Evolutionary conservation across 1,140 invertebrate genomes (phyloP).

Genomic region (Wiebesia pumilae): DNA sequence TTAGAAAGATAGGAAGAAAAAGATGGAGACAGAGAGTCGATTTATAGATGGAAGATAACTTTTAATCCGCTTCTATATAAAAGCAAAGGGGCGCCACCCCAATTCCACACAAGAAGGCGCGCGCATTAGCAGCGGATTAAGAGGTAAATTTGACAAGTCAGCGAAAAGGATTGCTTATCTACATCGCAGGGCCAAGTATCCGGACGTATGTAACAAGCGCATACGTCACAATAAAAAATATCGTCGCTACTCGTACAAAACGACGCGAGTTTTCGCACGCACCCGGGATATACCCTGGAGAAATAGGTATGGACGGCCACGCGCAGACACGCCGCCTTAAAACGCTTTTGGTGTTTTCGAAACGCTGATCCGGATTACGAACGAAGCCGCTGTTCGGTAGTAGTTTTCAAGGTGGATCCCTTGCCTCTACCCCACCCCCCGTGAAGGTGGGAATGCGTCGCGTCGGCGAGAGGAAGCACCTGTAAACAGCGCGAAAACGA

Average conservation of each 20-base stretch:
- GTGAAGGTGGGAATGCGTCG: constrained; percentile 1
- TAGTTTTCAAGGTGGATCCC: constrained; percentile 32
- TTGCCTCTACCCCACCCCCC: no score
- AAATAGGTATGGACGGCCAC: background rate
- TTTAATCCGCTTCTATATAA: constrained; percentile 30
- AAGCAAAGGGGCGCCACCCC: constrained; percentile 17
- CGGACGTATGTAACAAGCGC: background rate
- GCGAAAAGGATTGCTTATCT: constrained; percentile 45
- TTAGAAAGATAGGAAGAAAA: background rate
- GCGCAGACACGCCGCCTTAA: constrained; percentile 56
- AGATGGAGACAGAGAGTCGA: background rate
- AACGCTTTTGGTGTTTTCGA: constrained; percentile 67
- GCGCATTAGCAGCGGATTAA: constrained; percentile 34
- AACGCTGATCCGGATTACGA: constrained; percentile 69
- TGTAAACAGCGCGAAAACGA: background rate
- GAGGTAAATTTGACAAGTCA: constrained; percentile 45
- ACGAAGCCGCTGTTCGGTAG: constrained; percentile 60
- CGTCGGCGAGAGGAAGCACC: background rate
- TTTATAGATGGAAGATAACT: constrained; percentile 16
- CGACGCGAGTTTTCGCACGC: background rate
- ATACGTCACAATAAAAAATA: constrained; percentile 14
- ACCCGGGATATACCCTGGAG: background rate
- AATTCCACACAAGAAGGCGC: background rate
- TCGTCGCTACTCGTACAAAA: background rate
- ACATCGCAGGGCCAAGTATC: background rate